Base-by-base conservation (phyloP, 1,140 invertebrate genomes). In the Phymastichus coffea region DNA sequence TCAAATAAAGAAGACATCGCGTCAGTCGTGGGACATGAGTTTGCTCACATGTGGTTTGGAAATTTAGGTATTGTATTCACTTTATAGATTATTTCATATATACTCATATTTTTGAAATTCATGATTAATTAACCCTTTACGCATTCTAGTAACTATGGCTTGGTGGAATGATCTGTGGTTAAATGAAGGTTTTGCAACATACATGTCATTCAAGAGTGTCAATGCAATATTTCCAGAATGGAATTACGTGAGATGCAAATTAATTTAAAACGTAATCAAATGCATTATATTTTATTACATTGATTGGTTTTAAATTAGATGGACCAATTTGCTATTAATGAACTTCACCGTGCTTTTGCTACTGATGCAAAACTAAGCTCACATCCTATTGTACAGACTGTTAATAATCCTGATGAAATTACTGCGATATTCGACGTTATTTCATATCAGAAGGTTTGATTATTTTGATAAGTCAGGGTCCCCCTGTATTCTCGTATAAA, bases 131-230 rank as follows among this genome's bases (percentile, higher is more conserved):
- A 33, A 40, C 48, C 35, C 20, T 64, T 61, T 15, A 43, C 35
- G 23, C 66, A 71, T 81, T 82, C 63, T 58, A 90, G 93, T 94
- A 2, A 95, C 92, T 10, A 88, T 94, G 85, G 82, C 88, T 63
- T 96, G 93, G 93, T 97, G 94, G 94, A 88, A 91, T 73, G 92
- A 96, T 74, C 78, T 97, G 0, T 97, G 93, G 93, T 78, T 96
- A 7, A 95, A 95, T 75, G 93, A 95, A 81, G 94, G 94, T 2
- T 95, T 97, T 71, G 94, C 94, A 8, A 86, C 86, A 4, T 97
- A 88, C 70, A 88, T 96, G 79, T 85, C 92, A 74, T 92, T 87
- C 65, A 91, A 93, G 75, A 88, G 89, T 37, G 81, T 88, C 4
- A 79, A 88, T 71, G 78, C 81, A 23, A 84, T 89, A 37, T 83